Conservation (phyloP, 2,888 invertebrate species). For the Acleris laterana region DNA sequence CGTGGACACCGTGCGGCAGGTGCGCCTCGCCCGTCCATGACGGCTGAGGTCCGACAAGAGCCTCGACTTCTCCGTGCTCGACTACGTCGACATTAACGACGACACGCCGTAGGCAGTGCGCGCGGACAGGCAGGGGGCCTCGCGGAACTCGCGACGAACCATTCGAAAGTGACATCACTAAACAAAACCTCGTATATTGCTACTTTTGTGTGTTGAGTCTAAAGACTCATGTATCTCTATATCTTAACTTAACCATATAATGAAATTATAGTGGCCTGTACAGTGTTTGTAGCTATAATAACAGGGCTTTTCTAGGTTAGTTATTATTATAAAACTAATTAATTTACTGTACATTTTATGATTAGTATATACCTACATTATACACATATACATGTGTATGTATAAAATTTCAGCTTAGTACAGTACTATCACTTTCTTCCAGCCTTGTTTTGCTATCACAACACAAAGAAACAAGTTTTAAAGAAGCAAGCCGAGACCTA, state of each 20-base stretch:
- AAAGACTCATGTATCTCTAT: no score
- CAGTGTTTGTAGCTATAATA: neutral
- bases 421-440: no score
- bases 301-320: neutral
- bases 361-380: neutral
- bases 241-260: conserved; percentile 2
- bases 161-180: conserved; percentile 24
- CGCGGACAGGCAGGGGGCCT: neutral
- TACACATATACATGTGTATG: no score
- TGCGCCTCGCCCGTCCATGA: conserved; percentile 62
- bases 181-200: neutral
- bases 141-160: conserved; percentile 2
- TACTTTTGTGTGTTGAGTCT: conserved; percentile 14
- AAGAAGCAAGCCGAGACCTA: no score
- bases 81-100: conserved; percentile 43
- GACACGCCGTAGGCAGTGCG: conserved; percentile 36
- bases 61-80: conserved; percentile 60
- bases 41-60: conserved; percentile 60
- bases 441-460: no score
- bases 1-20: conserved; percentile 58
- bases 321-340: neutral
- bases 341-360: neutral
- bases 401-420: no score
- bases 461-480: no score
- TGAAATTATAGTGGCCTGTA: conserved; percentile 5